phyloP scores from a whole-genome alignment of 1,140 invertebrate species.

The Zaprionus tsacasi region DNA sequence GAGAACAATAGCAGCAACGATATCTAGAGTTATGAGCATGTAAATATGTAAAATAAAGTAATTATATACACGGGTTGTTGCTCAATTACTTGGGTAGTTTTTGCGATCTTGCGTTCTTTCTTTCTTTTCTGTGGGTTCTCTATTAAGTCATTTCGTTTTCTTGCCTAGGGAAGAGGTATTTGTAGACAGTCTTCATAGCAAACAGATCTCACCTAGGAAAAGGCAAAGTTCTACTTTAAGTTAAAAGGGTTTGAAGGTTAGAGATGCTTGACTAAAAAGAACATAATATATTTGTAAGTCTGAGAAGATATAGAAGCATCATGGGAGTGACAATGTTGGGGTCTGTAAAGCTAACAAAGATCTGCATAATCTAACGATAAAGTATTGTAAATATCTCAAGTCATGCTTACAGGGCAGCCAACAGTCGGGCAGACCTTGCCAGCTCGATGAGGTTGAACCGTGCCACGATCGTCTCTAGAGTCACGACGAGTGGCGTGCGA shows the following conservation, averaged over 20 bases:
- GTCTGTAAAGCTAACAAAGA: no score
- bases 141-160: neutral
- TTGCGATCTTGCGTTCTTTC: neutral
- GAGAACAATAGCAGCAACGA: neutral
- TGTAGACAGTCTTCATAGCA: neutral
- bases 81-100: constrained; percentile 12
- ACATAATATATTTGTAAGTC: constrained; percentile 5
- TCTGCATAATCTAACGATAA: no score
- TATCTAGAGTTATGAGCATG: neutral
- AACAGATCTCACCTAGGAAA: no score
- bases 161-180: neutral
- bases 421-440: neutral
- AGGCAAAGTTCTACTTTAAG: no score
- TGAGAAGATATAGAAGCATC: neutral
- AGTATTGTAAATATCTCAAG: no score
- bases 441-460: neutral
- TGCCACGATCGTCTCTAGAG: constrained; percentile 7
- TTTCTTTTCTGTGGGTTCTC: neutral
- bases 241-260: no score
- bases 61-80: neutral
- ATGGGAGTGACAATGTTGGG: no score
- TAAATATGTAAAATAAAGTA: neutral
- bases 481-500: constrained; percentile 38
- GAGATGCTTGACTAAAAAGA: no score
- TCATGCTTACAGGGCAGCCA: neutral